Evolutionary conservation across 2,797 vertebrate species (phyloP).

Genomic region (Typhlichthys subterraneus): DNA sequence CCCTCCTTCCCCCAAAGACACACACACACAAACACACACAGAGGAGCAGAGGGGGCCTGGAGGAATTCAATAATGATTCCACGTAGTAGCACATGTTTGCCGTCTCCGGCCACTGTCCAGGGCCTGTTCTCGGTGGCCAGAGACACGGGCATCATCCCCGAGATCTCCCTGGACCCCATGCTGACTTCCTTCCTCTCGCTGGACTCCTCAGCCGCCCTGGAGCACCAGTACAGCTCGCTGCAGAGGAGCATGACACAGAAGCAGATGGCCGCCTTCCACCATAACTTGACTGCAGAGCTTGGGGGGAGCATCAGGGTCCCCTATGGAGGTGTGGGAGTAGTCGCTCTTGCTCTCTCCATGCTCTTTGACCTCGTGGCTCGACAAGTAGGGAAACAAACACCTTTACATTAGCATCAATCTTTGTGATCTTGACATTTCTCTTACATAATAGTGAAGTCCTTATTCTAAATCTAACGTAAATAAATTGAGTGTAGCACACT

Average conservation of each 20-base stretch:
- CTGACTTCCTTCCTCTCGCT: constrained; percentile 61
- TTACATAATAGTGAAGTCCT: too few species aligned
- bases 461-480: too few species aligned
- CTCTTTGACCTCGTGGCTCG: constrained; percentile 65
- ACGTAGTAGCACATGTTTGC: constrained; percentile 51
- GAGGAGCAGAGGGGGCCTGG: too few species aligned
- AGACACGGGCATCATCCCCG: constrained; percentile 56
- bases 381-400: constrained; percentile 46
- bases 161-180: constrained; percentile 67
- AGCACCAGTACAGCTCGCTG: constrained; percentile 53
- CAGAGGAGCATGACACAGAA: constrained; percentile 52
- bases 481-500: too few species aligned
- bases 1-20: not conserved
- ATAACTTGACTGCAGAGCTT: constrained; percentile 35
- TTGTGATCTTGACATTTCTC: too few species aligned
- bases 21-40: constrained; percentile 8
- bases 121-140: constrained; percentile 64
- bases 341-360: constrained; percentile 66
- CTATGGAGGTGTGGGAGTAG: constrained; percentile 60
- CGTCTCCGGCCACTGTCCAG: constrained; percentile 55
- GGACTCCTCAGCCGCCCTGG: constrained; percentile 61
- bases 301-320: constrained; percentile 42
- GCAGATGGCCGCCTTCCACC: constrained; percentile 44
- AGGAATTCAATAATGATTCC: too few species aligned
- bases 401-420: too few species aligned